Conservation (phyloP, 2,113 vertebrate species). For the Pomatorhinus ruficollis region DNA sequence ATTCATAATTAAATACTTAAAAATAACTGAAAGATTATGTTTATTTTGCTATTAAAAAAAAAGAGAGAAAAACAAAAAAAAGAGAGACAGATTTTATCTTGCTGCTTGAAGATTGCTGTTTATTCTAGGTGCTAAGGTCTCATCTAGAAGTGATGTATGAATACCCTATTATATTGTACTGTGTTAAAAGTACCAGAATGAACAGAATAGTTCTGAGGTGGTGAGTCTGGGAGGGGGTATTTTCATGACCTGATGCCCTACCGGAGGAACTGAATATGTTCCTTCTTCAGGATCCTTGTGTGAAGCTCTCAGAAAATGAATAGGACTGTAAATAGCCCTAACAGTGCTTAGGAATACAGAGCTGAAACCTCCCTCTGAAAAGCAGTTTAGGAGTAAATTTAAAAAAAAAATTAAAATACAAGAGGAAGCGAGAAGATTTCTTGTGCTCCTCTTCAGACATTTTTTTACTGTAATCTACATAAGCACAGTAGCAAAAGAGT, state of each 20-base stretch:
- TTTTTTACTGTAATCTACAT: conserved; percentile 18
- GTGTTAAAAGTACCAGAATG: background rate
- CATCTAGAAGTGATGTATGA: background rate
- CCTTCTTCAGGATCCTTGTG: conserved; percentile 20
- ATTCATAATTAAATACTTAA: background rate
- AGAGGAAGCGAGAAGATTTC: background rate
- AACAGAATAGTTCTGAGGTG: conserved; percentile 10
- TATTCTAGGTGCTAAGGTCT: background rate
- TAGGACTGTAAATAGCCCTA: background rate
- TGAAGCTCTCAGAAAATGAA: conserved; percentile 4
- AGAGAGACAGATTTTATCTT: background rate
- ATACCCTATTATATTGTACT: background rate
- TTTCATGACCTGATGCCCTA: background rate
- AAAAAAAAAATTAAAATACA: background rate
- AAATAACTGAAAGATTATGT: background rate
- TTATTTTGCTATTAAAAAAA: background rate
- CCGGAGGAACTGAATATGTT: background rate
- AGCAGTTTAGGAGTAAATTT: background rate
- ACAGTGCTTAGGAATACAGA: background rate
- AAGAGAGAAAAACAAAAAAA: background rate
- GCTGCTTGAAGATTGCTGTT: conserved; percentile 42
- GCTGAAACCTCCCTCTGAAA: background rate
- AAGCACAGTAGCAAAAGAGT: background rate
- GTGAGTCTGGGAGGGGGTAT: background rate
- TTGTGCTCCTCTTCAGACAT: background rate